phyloP scores from a whole-genome alignment of 2,113 vertebrate genomes.

The Engystomops pustulosus region DNA sequence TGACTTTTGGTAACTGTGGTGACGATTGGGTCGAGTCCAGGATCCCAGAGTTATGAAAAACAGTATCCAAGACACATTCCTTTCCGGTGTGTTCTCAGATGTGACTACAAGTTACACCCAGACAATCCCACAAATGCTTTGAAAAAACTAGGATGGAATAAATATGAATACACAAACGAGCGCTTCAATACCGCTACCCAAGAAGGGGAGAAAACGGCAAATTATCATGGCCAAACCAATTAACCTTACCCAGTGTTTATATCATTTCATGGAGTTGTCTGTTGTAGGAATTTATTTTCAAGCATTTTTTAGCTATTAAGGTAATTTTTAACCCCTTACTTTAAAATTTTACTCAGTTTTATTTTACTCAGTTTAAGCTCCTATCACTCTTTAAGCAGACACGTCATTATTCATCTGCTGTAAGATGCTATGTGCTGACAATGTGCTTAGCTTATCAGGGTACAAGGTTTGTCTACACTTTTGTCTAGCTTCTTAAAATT shows the following conservation, averaged over 20 bases:
- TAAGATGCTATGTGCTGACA: too few relatives aligned
- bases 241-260: not conserved
- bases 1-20: slow-evolving; percentile 34
- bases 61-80: slow-evolving; percentile 45
- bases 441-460: too few relatives aligned
- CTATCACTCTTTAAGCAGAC: too few relatives aligned
- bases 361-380: too few relatives aligned
- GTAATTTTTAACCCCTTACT: too few relatives aligned
- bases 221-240: not conserved
- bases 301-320: too few relatives aligned
- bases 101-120: slow-evolving; percentile 29
- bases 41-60: slow-evolving; percentile 52
- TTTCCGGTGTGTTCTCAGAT: slow-evolving; percentile 26
- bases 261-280: not conserved
- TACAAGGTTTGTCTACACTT: too few relatives aligned
- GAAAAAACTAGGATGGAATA: not conserved
- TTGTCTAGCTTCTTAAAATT: too few relatives aligned
- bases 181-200: not conserved
- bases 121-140: slow-evolving; percentile 29
- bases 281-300: too few relatives aligned
- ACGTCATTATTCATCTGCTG: too few relatives aligned
- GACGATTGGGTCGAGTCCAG: slow-evolving; percentile 40
- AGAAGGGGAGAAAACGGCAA: slow-evolving; percentile 5
- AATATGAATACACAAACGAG: not conserved
- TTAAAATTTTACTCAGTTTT: too few relatives aligned